phyloP scores from a whole-genome alignment of 2,888 invertebrate species.

The Drosophila multiciliata region DNA sequence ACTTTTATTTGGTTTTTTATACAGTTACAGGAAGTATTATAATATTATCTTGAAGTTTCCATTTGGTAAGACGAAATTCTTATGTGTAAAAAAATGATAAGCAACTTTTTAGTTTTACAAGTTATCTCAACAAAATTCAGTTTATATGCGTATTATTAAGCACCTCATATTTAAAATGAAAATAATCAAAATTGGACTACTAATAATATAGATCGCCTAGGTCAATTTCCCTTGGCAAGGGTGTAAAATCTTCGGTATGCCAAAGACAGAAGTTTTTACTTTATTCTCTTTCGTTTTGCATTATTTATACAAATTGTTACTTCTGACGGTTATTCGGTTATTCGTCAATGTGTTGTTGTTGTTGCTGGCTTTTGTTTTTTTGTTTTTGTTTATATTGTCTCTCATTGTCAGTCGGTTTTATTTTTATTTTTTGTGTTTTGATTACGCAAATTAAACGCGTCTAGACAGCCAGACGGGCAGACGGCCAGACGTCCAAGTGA shows the following conservation, averaged over 20 bases:
- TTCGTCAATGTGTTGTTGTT: slow-evolving; percentile 35
- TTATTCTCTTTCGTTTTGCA: slow-evolving; percentile 44
- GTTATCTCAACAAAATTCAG: not conserved
- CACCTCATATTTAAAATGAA: not conserved
- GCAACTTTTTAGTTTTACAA: not conserved
- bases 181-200: not conserved
- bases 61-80: too few relatives aligned
- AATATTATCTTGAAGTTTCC: not conserved
- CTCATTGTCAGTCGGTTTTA: slow-evolving; percentile 58
- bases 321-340: slow-evolving; percentile 58
- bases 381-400: slow-evolving; percentile 53
- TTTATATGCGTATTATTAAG: not conserved
- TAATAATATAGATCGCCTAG: not conserved
- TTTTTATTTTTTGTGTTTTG: slow-evolving; percentile 66
- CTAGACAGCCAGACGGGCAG: slow-evolving; percentile 60
- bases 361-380: slow-evolving; percentile 33
- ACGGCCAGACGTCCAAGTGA: slow-evolving; percentile 57
- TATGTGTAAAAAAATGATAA: not conserved
- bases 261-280: not conserved
- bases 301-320: slow-evolving; percentile 68
- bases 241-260: not conserved
- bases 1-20: slow-evolving; percentile 4
- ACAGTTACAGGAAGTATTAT: not conserved
- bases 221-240: not conserved
- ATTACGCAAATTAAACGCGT: slow-evolving; percentile 79